Evolutionary conservation across 2,888 invertebrate species (phyloP), one percentile per base, ranked within the genome.

Genomic region (Isoperla grammatica): DNA sequence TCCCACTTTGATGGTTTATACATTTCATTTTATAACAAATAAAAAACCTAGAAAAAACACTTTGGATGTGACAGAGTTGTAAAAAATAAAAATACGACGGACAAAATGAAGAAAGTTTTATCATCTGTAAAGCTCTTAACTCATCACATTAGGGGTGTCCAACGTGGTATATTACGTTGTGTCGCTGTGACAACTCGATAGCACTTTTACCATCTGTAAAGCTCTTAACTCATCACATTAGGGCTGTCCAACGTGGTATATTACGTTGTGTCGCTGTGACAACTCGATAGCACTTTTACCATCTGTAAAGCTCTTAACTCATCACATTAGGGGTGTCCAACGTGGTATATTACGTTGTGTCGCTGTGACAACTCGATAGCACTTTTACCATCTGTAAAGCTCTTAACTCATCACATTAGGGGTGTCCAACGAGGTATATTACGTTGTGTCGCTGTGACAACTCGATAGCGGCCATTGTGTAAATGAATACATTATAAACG

Each of bases 41-140:
- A 39, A 53, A 53, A 39, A 53, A 53, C 20, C 53, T 53, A n/a
- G 39, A 53, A 39, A 46, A 53, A 53, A 53, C 53, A 53, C 53
- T 39, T 39, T 19, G 17, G 11, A 53, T 15, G 39, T 53, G 53
- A 53, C 53, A 53, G 53, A 20, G 15, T 37, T 37, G 53, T 53
- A 19, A 37, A 29, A 29, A 29, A 29, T 29, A 29, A 29, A 29
- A 29, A 29, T 29, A 29, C 29, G 8, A 29, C 29, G 29, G 29
- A 29, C 29, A 29, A 35, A 35, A 53, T 53, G 37, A 53, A 53
- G 37, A 49, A 15, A 39, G 39, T 20, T 53, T 53, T 53, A 53
- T 53, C 53, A 20, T 20, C 8, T 39, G n/a, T 37, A 53, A 53
- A 53, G 53, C 53, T 53, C 40, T 53, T 53, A 53, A 53, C 53